phyloP scores from a whole-genome alignment of 2,888 invertebrate genomes.

The Argyra leucocephala region DNA sequence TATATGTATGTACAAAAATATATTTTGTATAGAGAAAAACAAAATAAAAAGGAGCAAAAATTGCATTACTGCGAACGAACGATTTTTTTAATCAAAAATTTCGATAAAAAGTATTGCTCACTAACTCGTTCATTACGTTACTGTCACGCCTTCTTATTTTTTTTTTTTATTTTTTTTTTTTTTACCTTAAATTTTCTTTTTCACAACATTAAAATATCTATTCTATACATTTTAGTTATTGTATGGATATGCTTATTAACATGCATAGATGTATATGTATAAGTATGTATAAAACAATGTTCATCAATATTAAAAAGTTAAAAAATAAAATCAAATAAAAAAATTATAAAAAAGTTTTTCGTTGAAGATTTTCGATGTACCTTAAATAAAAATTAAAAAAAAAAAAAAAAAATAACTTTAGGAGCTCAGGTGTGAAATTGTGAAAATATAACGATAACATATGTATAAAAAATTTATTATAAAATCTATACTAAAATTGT shows the following conservation, averaged over 20 bases:
- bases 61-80: not conserved
- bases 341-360: not conserved
- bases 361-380: too few relatives aligned
- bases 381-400: too few relatives aligned
- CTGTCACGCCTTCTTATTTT: not conserved
- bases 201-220: not conserved
- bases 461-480: too few relatives aligned
- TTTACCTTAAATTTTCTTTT: not conserved
- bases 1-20: not conserved
- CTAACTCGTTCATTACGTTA: slow-evolving; percentile 10
- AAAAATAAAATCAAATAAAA: not conserved
- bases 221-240: not conserved
- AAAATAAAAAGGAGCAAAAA: not conserved
- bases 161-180: too few relatives aligned
- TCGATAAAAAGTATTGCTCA: slow-evolving; percentile 10
- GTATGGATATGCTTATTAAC: not conserved
- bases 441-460: not conserved
- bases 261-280: not conserved
- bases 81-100: slow-evolving; percentile 7
- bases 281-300: not conserved
- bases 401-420: not conserved
- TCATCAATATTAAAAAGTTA: not conserved
- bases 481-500: too few relatives aligned
- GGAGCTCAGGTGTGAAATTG: not conserved
- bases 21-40: not conserved